Evolutionary conservation across 2,888 invertebrate species (phyloP).

Genomic region (Deilephila porcellus): DNA sequence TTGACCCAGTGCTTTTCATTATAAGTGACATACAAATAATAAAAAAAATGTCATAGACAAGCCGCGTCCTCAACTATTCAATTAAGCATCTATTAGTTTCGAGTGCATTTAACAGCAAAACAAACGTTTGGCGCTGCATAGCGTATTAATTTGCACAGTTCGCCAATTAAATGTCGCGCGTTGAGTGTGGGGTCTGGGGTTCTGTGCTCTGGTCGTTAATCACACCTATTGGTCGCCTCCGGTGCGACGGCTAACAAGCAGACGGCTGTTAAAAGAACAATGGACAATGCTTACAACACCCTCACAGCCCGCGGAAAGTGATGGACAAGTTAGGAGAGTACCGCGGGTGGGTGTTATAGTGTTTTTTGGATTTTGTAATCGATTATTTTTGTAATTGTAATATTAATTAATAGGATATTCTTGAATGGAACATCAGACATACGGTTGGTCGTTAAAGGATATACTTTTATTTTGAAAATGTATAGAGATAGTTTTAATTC

Average conservation of each 20-base stretch:
- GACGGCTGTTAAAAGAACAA: constrained; percentile 82
- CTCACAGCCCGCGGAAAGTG: constrained; percentile 47
- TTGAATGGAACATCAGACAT: no score
- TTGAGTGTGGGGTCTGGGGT: constrained; percentile 2
- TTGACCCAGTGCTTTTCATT: no score
- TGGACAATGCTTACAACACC: constrained; percentile 71
- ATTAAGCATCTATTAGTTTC: constrained; percentile 21
- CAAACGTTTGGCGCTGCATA: not conserved
- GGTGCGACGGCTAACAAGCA: constrained; percentile 74
- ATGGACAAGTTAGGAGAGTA: constrained; percentile 40
- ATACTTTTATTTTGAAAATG: no score
- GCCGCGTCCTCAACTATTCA: not conserved
- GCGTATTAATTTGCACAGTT: constrained; percentile 44
- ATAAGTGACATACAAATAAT: not conserved
- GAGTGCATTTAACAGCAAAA: not conserved
- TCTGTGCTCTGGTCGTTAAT: constrained; percentile 54
- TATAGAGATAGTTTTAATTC: no score
- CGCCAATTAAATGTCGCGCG: constrained; percentile 45
- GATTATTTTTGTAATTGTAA: no score
- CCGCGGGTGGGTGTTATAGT: not conserved
- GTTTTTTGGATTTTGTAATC: no score
- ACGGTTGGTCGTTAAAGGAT: no score
- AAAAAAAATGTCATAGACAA: not conserved
- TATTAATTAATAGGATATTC: no score
- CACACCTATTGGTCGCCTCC: constrained; percentile 63